Evolutionary conservation across 2,888 invertebrate species (phyloP).

Genomic region (Mimachlamys varia): DNA sequence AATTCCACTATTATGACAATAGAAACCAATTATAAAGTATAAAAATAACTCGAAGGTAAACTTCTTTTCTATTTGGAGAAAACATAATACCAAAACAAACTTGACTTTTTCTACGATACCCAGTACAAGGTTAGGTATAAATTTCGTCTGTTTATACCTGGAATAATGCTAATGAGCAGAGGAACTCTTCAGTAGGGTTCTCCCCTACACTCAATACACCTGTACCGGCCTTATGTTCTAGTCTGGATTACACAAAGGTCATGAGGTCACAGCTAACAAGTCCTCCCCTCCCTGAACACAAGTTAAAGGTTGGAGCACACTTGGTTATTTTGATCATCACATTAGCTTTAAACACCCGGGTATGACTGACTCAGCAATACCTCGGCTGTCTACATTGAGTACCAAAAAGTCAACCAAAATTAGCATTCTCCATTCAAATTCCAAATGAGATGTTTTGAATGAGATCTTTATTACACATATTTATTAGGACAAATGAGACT

Average conservation of each 20-base stretch:
- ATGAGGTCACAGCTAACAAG: neutral
- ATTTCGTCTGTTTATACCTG: neutral
- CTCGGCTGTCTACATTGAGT: neutral
- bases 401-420: neutral
- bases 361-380: neutral
- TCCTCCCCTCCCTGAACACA: neutral
- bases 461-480: neutral
- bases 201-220: neutral
- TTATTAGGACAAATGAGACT: neutral
- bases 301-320: neutral
- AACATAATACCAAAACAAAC: neutral
- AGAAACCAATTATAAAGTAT: neutral
- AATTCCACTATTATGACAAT: constrained; percentile 4
- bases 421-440: neutral
- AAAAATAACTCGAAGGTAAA: neutral
- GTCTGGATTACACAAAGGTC: neutral
- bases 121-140: neutral
- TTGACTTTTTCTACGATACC: neutral
- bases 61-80: neutral
- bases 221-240: neutral
- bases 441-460: neutral
- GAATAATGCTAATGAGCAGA: neutral
- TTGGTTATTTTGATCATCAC: neutral
- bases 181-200: neutral
- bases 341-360: neutral